Conservation (phyloP, 2,797 vertebrate species). For the Moxostoma hubbsi region DNA sequence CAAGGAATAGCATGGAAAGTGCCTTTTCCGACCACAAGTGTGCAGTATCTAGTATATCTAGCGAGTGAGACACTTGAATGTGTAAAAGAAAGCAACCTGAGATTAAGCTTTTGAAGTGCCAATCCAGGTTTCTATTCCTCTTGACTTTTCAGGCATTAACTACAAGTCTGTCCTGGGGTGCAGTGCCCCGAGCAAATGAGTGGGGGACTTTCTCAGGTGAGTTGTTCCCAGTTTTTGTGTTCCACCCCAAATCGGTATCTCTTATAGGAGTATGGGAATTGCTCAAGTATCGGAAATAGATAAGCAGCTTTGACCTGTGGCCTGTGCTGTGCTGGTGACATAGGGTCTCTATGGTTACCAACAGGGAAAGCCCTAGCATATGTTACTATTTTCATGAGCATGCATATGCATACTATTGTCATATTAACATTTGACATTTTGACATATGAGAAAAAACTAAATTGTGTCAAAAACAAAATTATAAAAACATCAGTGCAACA, state of each 20-base stretch:
- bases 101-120: conserved; percentile 55
- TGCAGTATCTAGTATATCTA: conserved; percentile 63
- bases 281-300: conserved; percentile 26
- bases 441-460: too few species aligned
- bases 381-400: conserved; percentile 22
- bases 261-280: neutral
- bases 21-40: conserved; percentile 54
- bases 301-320: neutral
- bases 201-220: conserved; percentile 31
- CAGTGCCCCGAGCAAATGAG: conserved; percentile 21
- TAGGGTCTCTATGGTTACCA: conserved; percentile 27
- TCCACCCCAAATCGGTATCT: conserved; percentile 9
- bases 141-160: conserved; percentile 51
- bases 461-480: too few species aligned
- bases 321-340: conserved; percentile 5
- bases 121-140: conserved; percentile 47
- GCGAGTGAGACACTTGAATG: conserved; percentile 57
- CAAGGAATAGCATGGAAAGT: conserved; percentile 61
- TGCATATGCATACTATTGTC: too few species aligned
- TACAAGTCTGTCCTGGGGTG: conserved; percentile 24
- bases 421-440: too few species aligned
- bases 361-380: conserved; percentile 33
- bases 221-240: conserved; percentile 19
- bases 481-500: too few species aligned
- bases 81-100: conserved; percentile 61